Conservation (phyloP, 2,888 invertebrate species). For the Corythucha ciliata region DNA sequence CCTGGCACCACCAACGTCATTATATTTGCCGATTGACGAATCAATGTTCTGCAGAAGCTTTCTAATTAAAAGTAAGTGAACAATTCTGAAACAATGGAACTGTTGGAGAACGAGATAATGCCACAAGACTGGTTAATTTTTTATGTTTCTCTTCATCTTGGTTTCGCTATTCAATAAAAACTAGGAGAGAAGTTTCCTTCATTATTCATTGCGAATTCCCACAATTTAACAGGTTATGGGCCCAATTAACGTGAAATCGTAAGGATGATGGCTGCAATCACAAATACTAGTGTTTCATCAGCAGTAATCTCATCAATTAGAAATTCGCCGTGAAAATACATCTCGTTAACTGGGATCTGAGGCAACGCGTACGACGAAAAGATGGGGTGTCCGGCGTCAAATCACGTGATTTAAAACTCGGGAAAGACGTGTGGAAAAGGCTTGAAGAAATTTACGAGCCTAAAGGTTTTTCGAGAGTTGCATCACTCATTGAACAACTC, state of each 20-base stretch:
- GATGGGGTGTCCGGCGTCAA: not conserved
- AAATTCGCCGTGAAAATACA: slow-evolving; percentile 15
- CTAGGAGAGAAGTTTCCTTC: no score
- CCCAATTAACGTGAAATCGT: slow-evolving; percentile 12
- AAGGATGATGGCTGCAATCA: not conserved
- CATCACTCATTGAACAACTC: slow-evolving; percentile 5
- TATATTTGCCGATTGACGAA: no score
- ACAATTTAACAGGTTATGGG: slow-evolving; percentile 22
- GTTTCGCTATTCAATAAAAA: no score
- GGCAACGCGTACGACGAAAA: slow-evolving; percentile 2
- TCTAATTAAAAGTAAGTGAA: no score
- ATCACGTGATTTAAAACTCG: slow-evolving; percentile 5
- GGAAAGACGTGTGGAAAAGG: slow-evolving; percentile 7
- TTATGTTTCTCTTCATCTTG: no score
- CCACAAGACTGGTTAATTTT: no score
- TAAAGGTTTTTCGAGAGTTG: slow-evolving; percentile 5
- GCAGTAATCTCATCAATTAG: slow-evolving; percentile 15
- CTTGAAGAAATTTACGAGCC: slow-evolving; percentile 8
- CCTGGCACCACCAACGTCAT: no score
- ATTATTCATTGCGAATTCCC: no score
- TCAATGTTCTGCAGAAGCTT: no score
- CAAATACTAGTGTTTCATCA: slow-evolving; percentile 6
- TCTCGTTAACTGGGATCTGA: slow-evolving; percentile 5
- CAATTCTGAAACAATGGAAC: no score
- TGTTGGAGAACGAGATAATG: no score